phyloP scores from a whole-genome alignment of 2,797 vertebrate species.

The Myiothlypis coronata region DNA sequence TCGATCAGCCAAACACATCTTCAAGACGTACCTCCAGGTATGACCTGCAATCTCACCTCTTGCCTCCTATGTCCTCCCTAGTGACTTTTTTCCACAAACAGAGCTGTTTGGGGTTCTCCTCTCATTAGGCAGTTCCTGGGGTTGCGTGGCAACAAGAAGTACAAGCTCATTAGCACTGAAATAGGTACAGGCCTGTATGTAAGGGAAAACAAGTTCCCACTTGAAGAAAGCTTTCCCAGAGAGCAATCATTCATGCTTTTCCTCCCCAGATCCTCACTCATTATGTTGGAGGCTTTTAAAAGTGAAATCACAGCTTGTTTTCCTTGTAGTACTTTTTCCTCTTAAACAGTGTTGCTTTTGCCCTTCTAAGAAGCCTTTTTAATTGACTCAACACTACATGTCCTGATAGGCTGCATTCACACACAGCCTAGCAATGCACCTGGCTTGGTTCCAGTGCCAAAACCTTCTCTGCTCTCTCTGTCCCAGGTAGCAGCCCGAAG shows the following conservation, averaged over 20 bases:
- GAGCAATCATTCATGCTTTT: not conserved
- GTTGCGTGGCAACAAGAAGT: conserved; percentile 36
- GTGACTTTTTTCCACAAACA: not conserved
- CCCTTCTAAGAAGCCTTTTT: not conserved
- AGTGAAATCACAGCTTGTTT: conserved; percentile 28
- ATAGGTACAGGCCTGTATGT: not conserved
- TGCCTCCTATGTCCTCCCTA: not conserved
- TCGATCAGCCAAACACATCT: conserved; percentile 96
- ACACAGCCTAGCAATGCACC: not conserved
- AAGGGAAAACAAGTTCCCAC: conserved; percentile 15
- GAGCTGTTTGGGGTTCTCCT: not conserved
- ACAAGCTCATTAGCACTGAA: conserved; percentile 42
- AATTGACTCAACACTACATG: not conserved
- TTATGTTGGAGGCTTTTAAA: not conserved
- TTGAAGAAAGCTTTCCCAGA: not conserved
- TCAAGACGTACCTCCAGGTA: conserved; percentile 98
- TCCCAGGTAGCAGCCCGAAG: not conserved
- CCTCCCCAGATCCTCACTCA: not conserved
- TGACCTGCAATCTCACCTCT: not conserved
- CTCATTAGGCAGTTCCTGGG: conserved; percentile 8
- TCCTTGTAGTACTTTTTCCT: not conserved
- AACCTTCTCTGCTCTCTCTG: not conserved
- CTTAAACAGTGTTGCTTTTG: not conserved
- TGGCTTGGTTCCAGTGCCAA: not conserved
- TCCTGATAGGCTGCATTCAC: not conserved